Evolutionary conservation across 2,797 vertebrate species (phyloP).

Genomic region (Forpus xanthops): DNA sequence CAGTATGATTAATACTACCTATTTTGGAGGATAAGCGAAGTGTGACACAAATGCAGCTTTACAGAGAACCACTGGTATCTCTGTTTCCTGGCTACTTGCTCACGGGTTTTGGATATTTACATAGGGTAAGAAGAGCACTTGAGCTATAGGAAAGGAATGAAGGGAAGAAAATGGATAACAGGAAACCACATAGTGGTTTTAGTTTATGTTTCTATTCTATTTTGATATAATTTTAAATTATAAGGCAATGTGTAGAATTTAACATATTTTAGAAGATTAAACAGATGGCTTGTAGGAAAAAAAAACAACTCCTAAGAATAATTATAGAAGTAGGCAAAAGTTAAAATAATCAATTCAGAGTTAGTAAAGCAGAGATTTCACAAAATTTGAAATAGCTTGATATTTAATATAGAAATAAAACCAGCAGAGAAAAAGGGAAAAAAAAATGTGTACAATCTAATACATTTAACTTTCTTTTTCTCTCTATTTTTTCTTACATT

Average conservation of each 20-base stretch:
- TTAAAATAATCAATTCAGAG: not conserved
- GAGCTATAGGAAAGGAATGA: not conserved
- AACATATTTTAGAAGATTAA: not conserved
- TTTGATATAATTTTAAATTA: not conserved
- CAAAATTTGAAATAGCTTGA: not conserved
- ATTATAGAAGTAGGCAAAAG: not conserved
- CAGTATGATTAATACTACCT: not conserved
- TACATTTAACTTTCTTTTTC: not conserved
- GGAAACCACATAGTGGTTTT: not conserved
- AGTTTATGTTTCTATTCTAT: not conserved
- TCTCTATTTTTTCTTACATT: not conserved
- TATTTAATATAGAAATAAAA: not conserved
- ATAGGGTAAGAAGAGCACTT: not conserved
- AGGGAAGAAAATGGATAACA: not conserved
- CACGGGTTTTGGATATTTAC: not conserved
- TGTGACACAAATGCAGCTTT: not conserved
- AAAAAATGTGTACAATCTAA: not conserved
- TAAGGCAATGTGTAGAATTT: not conserved
- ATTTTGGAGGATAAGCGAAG: not conserved
- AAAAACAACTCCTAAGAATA: not conserved
- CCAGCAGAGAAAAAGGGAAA: not conserved
- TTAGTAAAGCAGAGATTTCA: not conserved
- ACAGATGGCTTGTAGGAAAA: not conserved
- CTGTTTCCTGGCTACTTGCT: not conserved
- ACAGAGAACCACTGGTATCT: not conserved